Evolutionary conservation across 2,113 vertebrate genomes (phyloP).

Genomic region (Tapirus terrestris): DNA sequence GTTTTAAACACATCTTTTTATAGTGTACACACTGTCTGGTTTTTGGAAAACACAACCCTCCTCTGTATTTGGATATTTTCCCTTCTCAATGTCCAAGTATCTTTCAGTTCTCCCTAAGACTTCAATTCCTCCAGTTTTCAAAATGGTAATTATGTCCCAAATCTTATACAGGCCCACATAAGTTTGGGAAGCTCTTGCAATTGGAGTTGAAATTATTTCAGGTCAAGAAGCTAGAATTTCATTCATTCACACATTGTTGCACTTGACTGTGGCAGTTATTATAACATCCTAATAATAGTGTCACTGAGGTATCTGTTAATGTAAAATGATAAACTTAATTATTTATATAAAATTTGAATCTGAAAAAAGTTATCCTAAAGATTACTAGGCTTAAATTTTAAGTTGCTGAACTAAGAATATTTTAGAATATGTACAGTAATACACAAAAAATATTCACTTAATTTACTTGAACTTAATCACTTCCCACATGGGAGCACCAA

Average conservation of each 20-base stretch:
- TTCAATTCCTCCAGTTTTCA: neutral
- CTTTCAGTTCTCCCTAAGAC: neutral
- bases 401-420: neutral
- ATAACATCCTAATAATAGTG: neutral
- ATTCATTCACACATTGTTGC: neutral
- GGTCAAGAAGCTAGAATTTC: neutral
- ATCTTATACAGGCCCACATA: neutral
- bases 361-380: neutral
- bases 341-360: neutral
- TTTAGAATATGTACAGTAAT: neutral
- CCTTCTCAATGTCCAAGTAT: neutral
- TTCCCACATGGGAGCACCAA: neutral
- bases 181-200: neutral
- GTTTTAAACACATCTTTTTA: conserved; percentile 61
- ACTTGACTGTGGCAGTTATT: neutral
- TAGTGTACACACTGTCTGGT: conserved; percentile 10
- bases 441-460: neutral
- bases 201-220: neutral
- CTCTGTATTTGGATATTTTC: conserved; percentile 35
- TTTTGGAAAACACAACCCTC: conserved; percentile 3
- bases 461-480: neutral
- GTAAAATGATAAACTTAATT: neutral
- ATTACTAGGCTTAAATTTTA: neutral
- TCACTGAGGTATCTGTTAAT: neutral
- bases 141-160: neutral